Percentiles rank a stretch among this genome's conserved stretches.
These are phyloP conservation scores for Chiroxiphia lanceolata DNA, from an alignment of 2,797 vertebrate species.

Conservation along the genomic window DNA sequence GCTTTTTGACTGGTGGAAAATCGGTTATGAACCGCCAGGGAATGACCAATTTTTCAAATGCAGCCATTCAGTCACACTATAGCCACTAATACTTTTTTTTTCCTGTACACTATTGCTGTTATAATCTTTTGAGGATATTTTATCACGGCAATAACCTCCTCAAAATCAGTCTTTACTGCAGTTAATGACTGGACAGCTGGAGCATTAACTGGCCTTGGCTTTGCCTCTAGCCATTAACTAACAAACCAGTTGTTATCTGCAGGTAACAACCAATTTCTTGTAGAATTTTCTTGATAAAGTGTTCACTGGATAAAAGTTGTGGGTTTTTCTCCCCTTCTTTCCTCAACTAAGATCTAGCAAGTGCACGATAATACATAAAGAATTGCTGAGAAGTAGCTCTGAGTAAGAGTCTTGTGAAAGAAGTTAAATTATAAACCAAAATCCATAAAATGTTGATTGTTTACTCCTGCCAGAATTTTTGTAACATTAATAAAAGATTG, in stretches of 20 bases:
- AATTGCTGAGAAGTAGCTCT: background rate
- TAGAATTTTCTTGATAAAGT: conserved; percentile 75
- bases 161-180: conserved; percentile 83
- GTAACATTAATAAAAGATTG: conserved; percentile 23
- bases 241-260: conserved; percentile 81
- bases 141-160: conserved; percentile 83
- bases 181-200: conserved; percentile 86
- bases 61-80: conserved; percentile 81
- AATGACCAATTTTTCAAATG: conserved; percentile 84
- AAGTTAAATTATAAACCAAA: conserved; percentile 44
- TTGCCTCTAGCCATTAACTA: conserved; percentile 80
- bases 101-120: conserved; percentile 79
- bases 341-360: background rate
- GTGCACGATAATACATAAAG: background rate
- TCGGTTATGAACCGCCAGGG: conserved; percentile 84
- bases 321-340: background rate
- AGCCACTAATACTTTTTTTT: conserved; percentile 78
- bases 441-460: conserved; percentile 25
- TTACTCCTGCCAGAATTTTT: conserved; percentile 40
- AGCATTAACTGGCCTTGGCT: conserved; percentile 81
- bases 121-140: conserved; percentile 86
- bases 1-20: conserved; percentile 85
- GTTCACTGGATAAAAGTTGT: conserved; percentile 64
- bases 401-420: background rate
- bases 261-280: conserved; percentile 81